These are phyloP conservation scores for Xenotilapia leptura DNA, from an alignment of 2,113 vertebrate species.

Conservation along the genomic window DNA sequence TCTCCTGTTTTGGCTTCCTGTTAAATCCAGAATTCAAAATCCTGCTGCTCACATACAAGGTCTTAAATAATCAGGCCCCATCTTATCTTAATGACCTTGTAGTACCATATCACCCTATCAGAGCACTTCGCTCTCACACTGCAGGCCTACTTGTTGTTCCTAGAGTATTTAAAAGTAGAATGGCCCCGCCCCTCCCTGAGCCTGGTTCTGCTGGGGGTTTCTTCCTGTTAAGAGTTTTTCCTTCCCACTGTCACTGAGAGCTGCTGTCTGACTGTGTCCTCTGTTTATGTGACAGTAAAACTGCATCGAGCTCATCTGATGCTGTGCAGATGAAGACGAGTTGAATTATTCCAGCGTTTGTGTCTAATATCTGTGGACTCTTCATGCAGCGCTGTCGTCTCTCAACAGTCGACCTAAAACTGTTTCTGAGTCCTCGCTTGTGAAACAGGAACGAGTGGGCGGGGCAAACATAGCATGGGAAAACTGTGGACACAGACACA, in stretches of 20 bases:
- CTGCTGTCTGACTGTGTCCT: background rate
- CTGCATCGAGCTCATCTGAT: background rate
- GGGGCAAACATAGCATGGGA: background rate
- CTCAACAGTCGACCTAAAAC: background rate
- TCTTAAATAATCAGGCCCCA: background rate
- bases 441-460: background rate
- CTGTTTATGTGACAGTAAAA: background rate
- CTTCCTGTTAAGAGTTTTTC: background rate
- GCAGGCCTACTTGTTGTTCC: no score
- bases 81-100: background rate
- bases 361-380: background rate
- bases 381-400: background rate
- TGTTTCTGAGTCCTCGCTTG: background rate
- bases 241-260: background rate
- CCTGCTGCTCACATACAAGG: background rate
- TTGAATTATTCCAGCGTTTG: background rate
- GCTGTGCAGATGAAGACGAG: background rate
- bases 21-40: background rate
- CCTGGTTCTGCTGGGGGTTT: background rate
- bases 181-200: background rate
- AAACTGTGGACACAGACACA: background rate
- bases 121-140: rapidly evolving
- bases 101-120: background rate
- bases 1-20: background rate
- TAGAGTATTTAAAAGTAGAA: no score